These are phyloP conservation scores for Ophiodon elongatus DNA, from an alignment of 2,113 vertebrate species.

Conservation along the genomic window DNA sequence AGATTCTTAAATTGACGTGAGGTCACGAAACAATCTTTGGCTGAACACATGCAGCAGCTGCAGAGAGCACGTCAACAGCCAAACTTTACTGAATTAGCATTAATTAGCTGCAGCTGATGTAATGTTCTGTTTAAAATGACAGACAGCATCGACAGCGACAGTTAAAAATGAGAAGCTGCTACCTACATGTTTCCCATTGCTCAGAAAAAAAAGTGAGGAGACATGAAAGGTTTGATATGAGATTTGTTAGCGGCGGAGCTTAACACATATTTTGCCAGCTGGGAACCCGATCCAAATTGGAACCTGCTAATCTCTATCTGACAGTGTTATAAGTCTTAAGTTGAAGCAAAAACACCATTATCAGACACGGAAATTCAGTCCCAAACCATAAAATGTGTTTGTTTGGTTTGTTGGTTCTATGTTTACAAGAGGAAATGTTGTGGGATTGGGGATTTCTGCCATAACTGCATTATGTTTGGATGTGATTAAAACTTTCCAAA, in stretches of 20 bases:
- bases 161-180: background rate
- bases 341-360: background rate
- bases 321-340: background rate
- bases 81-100: background rate
- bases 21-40: background rate
- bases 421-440: background rate
- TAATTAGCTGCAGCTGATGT: constrained; percentile 4
- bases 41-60: background rate
- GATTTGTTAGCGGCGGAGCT: background rate
- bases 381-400: background rate
- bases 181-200: background rate
- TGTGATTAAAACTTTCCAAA: background rate
- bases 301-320: background rate
- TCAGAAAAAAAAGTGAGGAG: background rate
- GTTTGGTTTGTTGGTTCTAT: background rate
- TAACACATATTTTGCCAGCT: background rate
- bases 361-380: background rate
- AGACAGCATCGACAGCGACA: background rate
- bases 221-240: background rate
- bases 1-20: background rate
- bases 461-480: background rate
- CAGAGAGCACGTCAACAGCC: background rate
- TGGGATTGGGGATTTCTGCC: background rate
- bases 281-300: background rate
- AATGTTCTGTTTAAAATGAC: background rate